Evolutionary conservation across 2,113 vertebrate genomes (phyloP), one percentile per base, ranked within the genome.

Genomic region (Scomber scombrus): DNA sequence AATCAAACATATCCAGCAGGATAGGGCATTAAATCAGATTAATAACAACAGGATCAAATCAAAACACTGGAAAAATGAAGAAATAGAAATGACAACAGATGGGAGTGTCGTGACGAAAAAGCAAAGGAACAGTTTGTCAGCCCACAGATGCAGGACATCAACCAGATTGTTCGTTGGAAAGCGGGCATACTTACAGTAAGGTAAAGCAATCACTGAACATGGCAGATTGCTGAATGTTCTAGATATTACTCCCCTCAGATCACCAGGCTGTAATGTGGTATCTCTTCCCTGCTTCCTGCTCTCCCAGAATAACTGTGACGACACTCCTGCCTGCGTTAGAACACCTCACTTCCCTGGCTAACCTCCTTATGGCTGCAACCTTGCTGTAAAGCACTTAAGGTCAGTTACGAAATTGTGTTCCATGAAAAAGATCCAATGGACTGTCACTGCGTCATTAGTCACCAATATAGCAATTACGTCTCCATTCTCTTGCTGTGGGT

Each of bases 361-460:
- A 71, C 60, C 49, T 64, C 58, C 69, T 29, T 21, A 57, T 75
- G 75, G 34, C 50, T 49, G 43, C 62, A 5, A 31, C 34, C 49
- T 26, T 11, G 64, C 52, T 57, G 65, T 56, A 63, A 49, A 10
- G 15, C 11, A 0, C 3, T 76, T 16, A 11, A 55, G 72, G 52
- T 52, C 73, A 31, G 47, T 78, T 65, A 64, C 6, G 2, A 67
- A 46, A 69, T 14, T 0, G 5, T 1, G 23, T 74, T 71, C 11
- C 52, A 71, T 73, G 79, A 87, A n/a, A n/a, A 23, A 58, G 34
- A 63, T 47, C 45, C 21, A 3, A 26, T 1, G 4, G 61, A 65
- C 56, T 2, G 63, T 58, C 49, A 21, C 72, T 60, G 58, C 56
- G 15, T 65, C 57, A 31, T 67, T 66, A 21, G 45, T 73, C 57